Evolutionary conservation across 2,888 invertebrate genomes (phyloP), one percentile per base, ranked within the genome.

Genomic region (Trichopoda pennipes): DNA sequence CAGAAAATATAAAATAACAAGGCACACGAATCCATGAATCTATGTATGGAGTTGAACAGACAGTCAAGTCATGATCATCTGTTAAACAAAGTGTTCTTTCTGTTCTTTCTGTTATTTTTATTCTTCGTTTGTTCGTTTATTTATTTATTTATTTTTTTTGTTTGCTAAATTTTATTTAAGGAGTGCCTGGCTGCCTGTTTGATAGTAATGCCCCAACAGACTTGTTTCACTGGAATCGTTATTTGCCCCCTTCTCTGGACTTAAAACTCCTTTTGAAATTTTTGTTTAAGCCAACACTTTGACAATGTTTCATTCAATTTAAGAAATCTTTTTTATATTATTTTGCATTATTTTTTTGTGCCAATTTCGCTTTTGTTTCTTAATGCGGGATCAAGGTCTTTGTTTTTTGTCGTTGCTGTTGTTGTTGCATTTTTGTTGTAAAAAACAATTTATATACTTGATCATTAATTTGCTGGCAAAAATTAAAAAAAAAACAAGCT

Each of bases 331-430:
- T 58, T 86, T 85, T 86, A 84, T 84, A 19, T 56, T 84, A 82
- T 85, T 42, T 19, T 84, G 83, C 85, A 84, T 85, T 85, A 85
- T 84, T 85, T 84, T 87, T 86, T 69, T 76, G 53, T 61, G 51
- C 60, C 44, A 68, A 61, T 79, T 77, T 79, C 58, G 55, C 56
- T 70, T 78, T 72, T 78, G 55, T 38, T 51, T 61, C 58, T 88
- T 88, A 88, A 88, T 88, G 88, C 88, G 88, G 88, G 88, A 88
- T 88, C 88, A 88, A 88, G 88, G 88, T 88, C 88, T 88, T 85
- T 80, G 60, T 51, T 53, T 53, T 68, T 68, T 32, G 44, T 38
- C 9, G 3, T 35, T 35, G 8, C 49, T 61, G 55, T 61, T 6
- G n/a, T n/a, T n/a, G n/a, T n/a, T n/a, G n/a, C n/a, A n/a, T n/a